phyloP scores from a whole-genome alignment of 2,888 invertebrate genomes.

The Rapana venosa region DNA sequence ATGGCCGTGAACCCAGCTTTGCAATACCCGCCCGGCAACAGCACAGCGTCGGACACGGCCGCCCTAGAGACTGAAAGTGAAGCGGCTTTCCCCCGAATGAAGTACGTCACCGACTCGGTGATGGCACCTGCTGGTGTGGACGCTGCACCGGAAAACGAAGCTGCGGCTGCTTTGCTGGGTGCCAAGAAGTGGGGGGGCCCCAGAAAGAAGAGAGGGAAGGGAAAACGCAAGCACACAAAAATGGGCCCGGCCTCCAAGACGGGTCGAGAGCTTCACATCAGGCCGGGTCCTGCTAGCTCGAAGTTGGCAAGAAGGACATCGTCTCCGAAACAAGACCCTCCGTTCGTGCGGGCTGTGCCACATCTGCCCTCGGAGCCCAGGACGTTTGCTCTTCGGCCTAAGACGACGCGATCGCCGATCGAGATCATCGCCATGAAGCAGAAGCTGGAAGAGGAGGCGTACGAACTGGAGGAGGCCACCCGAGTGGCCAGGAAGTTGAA shows the following conservation, averaged over 20 bases:
- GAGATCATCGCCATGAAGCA: conserved; percentile 70
- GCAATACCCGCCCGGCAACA: background rate
- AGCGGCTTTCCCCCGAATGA: background rate
- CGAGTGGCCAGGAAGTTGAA: conserved; percentile 57
- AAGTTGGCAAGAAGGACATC: background rate
- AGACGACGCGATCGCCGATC: conserved; percentile 68
- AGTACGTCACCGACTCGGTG: background rate
- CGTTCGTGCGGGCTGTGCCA: background rate
- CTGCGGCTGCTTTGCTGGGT: background rate
- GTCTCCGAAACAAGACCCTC: background rate
- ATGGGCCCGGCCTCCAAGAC: conserved; percentile 44
- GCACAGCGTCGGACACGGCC: background rate
- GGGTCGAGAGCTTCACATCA: conserved; percentile 31
- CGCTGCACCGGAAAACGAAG: background rate
- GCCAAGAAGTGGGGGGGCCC: background rate
- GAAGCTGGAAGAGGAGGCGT: conserved; percentile 66
- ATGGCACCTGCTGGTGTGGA: background rate
- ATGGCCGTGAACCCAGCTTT: background rate
- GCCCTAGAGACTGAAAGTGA: background rate
- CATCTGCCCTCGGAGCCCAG: background rate
- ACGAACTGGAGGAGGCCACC: conserved; percentile 62
- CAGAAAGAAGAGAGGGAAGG: conserved; percentile 22
- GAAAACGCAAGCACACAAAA: background rate
- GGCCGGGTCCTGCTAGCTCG: conserved; percentile 34
- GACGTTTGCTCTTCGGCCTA: conserved; percentile 64